A percentile compares a stretch with the other conserved stretches of the same genome.
Evolutionary conservation across 2,888 invertebrate species (phyloP).

Genomic region (Caenorhabditis virilis): DNA sequence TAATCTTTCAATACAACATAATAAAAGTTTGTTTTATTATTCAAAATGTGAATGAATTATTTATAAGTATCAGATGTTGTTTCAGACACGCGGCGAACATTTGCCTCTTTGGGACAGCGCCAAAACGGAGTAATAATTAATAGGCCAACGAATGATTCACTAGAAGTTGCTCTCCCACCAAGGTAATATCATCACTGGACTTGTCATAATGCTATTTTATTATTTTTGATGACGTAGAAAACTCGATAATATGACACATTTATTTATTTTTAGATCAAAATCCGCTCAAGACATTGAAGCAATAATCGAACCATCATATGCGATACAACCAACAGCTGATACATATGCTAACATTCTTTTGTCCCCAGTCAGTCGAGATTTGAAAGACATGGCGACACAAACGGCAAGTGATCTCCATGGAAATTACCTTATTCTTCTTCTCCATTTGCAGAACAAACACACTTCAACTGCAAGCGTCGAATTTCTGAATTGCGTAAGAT

Average conservation of each 20-base stretch:
- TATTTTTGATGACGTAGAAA: background rate
- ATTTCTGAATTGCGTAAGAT: slow-evolving; percentile 33
- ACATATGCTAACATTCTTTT: background rate
- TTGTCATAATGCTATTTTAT: background rate
- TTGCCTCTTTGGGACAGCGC: slow-evolving; percentile 39
- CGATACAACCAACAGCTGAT: background rate
- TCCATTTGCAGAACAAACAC: slow-evolving; percentile 22
- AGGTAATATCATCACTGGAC: too few species aligned
- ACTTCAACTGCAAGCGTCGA: slow-evolving; percentile 46
- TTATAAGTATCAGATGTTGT: too few species aligned
- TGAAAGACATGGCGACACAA: slow-evolving; percentile 44
- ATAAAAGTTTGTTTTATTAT: background rate
- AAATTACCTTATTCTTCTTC: background rate
- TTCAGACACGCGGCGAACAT: slow-evolving; percentile 38
- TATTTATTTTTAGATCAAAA: slow-evolving; percentile 33
- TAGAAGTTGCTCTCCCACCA: slow-evolving; percentile 35
- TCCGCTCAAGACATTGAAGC: slow-evolving; percentile 40
- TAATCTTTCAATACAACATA: slow-evolving; percentile 15
- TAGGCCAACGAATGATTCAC: slow-evolving; percentile 20
- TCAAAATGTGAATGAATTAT: background rate
- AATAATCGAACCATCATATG: background rate
- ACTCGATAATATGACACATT: background rate
- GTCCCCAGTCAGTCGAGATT: slow-evolving; percentile 1
- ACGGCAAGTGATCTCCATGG: slow-evolving; percentile 7
- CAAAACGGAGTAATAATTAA: slow-evolving; percentile 49